Conservation (phyloP, 2,888 invertebrate species). For the Napeogenes sylphis region DNA sequence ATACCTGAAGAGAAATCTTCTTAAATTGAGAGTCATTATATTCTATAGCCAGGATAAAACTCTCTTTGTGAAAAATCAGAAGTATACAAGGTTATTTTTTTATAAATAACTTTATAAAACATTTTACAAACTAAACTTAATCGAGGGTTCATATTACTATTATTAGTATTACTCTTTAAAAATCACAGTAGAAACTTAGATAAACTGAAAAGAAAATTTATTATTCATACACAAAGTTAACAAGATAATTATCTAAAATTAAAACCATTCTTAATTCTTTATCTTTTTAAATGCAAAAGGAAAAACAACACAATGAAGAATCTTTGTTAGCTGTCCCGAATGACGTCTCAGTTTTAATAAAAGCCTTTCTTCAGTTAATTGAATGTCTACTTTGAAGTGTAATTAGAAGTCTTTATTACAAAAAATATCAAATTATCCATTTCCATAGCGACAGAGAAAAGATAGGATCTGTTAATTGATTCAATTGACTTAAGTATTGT, state of each 20-base stretch:
- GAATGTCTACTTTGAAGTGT: constrained; percentile 13
- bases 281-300: constrained; percentile 4
- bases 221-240: not conserved
- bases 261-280: not conserved
- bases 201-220: not conserved
- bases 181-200: no score
- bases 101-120: constrained; percentile 17
- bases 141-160: no score
- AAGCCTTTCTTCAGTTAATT: constrained; percentile 24
- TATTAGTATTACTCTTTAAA: no score
- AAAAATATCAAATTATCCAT: constrained; percentile 2
- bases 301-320: constrained; percentile 11
- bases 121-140: no score
- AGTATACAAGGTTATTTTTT: constrained; percentile 24
- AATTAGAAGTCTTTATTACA: constrained; percentile 14
- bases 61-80: constrained; percentile 21
- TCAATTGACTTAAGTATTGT: no score
- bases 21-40: constrained; percentile 26
- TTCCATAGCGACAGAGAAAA: not conserved
- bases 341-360: constrained; percentile 21
- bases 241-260: not conserved
- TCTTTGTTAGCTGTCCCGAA: constrained; percentile 17
- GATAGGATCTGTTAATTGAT: not conserved
- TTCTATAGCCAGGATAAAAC: constrained; percentile 27
- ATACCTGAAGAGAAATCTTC: constrained; percentile 1